Conservation (phyloP, 1,140 invertebrate genomes). For the Dolichoris vasculosae region DNA sequence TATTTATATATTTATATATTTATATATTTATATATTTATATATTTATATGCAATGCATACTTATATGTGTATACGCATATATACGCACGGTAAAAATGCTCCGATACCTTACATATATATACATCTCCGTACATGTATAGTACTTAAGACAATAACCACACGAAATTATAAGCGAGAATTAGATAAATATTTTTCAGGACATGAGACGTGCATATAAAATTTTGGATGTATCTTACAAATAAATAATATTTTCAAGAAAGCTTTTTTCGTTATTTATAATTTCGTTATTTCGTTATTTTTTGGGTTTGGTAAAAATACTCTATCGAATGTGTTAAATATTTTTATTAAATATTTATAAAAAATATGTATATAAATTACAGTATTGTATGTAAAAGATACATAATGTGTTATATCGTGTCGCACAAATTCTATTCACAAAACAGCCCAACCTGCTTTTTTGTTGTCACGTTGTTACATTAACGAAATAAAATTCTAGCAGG, state of each 20-base stretch:
- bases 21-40: not conserved
- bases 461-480: not conserved
- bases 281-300: not conserved
- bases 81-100: too few species aligned
- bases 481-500: not conserved
- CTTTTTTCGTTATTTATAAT: constrained; percentile 46
- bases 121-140: constrained; percentile 54
- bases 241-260: constrained; percentile 55
- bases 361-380: constrained; percentile 73
- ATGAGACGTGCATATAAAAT: constrained; percentile 49
- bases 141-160: constrained; percentile 56
- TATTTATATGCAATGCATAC: too few species aligned
- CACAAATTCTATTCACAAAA: not conserved
- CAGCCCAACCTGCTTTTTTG: not conserved
- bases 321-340: constrained; percentile 52
- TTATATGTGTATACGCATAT: too few species aligned
- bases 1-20: not conserved
- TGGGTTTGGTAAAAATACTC: not conserved
- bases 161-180: constrained; percentile 55
- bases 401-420: not conserved
- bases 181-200: constrained; percentile 50
- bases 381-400: constrained; percentile 67
- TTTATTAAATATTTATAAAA: constrained; percentile 75
- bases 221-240: constrained; percentile 57
- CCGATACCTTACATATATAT: constrained; percentile 43